Percentiles rank a stretch among this genome's conserved stretches.
Evolutionary conservation across 30 jellyfish, hydroid and myxozoan genomes (phyloP).

Genomic region (Pseudorhiza aurosa): DNA sequence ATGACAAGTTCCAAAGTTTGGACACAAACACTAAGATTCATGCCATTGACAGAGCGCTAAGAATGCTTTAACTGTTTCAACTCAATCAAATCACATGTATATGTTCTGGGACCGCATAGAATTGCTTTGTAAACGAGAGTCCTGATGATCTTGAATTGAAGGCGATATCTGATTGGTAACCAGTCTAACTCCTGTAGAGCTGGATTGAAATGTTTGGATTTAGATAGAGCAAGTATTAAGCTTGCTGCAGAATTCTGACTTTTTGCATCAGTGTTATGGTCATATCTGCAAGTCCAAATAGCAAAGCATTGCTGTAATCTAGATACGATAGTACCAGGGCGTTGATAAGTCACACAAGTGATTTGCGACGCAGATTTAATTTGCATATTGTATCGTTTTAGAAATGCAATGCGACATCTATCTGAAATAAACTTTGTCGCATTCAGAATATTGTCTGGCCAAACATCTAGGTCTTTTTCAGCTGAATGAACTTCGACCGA

Average conservation of each 20-base stretch:
- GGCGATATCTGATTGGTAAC: constrained; percentile 32
- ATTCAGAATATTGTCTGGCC: too few species aligned
- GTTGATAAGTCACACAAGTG: constrained; percentile 26
- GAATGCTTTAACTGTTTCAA: constrained; percentile 4
- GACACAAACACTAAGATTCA: background rate
- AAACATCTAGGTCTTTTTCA: constrained; percentile 35
- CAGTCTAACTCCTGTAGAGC: constrained; percentile 47
- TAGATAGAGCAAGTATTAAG: constrained; percentile 30
- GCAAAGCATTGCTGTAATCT: constrained; percentile 51
- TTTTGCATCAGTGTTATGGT: constrained; percentile 30
- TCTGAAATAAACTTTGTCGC: constrained; percentile 31
- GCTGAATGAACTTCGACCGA: constrained; percentile 39
- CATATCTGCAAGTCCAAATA: constrained; percentile 41
- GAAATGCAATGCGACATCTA: constrained; percentile 52
- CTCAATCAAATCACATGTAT: constrained; percentile 1
- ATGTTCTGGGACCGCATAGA: background rate
- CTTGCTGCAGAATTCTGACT: constrained; percentile 24
- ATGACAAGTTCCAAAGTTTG: background rate
- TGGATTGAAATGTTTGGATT: constrained; percentile 26
- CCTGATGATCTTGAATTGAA: constrained; percentile 32
- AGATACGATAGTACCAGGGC: constrained; percentile 41
- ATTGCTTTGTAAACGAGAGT: constrained; percentile 11
- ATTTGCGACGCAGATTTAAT: too few species aligned
- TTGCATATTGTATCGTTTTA: too few species aligned
- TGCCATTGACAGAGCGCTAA: background rate